Evolutionary conservation across 2,797 vertebrate species (phyloP).

Genomic region (Denticeps clupeoides): DNA sequence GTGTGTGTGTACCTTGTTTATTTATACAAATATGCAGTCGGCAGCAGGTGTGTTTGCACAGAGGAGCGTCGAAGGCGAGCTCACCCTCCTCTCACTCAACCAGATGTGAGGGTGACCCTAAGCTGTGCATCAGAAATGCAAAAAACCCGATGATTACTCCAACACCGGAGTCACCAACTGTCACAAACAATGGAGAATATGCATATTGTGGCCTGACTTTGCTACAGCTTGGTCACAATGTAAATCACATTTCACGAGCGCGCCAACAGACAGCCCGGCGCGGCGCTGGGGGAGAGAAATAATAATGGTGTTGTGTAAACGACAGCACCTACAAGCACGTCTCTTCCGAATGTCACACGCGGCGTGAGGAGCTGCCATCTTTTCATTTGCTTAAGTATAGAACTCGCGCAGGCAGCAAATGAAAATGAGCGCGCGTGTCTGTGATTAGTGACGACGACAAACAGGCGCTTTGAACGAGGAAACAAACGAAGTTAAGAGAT

Average conservation of each 20-base stretch:
- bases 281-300: constrained; percentile 26
- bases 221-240: constrained; percentile 58
- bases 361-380: no score
- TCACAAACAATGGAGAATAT: constrained; percentile 58
- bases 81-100: constrained; percentile 42
- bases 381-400: no score
- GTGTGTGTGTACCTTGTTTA: constrained; percentile 33
- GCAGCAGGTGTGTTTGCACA: constrained; percentile 49
- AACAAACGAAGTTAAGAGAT: no score
- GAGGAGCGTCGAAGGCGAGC: constrained; percentile 6
- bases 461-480: no score
- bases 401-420: no score
- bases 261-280: constrained; percentile 37
- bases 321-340: no score
- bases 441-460: no score
- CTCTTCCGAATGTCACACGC: no score
- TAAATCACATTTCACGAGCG: constrained; percentile 52
- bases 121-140: constrained; percentile 57
- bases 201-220: constrained; percentile 48
- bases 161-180: constrained; percentile 52
- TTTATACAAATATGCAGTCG: constrained; percentile 30
- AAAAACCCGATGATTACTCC: constrained; percentile 51
- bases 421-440: no score
- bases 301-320: no score
- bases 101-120: constrained; percentile 62